Base-by-base conservation (phyloP, 2,797 vertebrate genomes). In the Gorsachius magnificus region DNA sequence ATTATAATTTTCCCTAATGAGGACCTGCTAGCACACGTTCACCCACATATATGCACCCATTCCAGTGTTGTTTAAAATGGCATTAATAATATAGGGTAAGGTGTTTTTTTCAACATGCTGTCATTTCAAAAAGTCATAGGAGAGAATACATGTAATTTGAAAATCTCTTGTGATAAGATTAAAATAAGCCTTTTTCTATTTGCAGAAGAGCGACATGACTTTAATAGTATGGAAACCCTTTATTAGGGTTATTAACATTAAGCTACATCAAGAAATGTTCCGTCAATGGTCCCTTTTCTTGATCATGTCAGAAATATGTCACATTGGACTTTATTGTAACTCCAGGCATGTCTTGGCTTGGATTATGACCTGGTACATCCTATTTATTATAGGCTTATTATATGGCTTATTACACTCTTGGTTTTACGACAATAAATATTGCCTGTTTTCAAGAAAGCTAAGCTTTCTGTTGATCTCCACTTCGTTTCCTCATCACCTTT, bases 1-100 rank as follows among this genome's bases (percentile, higher is more conserved):
- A 68, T 96, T 22, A 60, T 90, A 94, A 92, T 95, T 96, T 96
- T 92, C 90, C 41, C 64, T 96, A 94, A 95, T 87, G 94, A 96
- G 87, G 56, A 77, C 36, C 74, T 94, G 88, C 86, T 91, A 78
- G 83, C 50, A 69, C 80, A n/a, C 4, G 1, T 69, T 81, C 86
- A 48, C 83, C 74, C 86, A 63, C 88, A 31, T 46, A 21, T 5
- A 38, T 0, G 1, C 54, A 56, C 38, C 81, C 64, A 28, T 92
- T 92, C 68, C 56, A 48, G 41, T 64, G 11, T 53, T 80, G 35
- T 87, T 89, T 41, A 41, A 95, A 95, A 83, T 85, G 71, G 22
- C 75, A 93, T 76, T 94, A 87, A 93, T 94, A 57, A 89, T 54
- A 82, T 2, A 66, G 77, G 31, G 3, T 31, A 66, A 29, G 20